Evolutionary conservation across 2,797 vertebrate genomes (phyloP), one percentile per base, ranked within the genome.

Genomic region (Scyliorhinus canicula): DNA sequence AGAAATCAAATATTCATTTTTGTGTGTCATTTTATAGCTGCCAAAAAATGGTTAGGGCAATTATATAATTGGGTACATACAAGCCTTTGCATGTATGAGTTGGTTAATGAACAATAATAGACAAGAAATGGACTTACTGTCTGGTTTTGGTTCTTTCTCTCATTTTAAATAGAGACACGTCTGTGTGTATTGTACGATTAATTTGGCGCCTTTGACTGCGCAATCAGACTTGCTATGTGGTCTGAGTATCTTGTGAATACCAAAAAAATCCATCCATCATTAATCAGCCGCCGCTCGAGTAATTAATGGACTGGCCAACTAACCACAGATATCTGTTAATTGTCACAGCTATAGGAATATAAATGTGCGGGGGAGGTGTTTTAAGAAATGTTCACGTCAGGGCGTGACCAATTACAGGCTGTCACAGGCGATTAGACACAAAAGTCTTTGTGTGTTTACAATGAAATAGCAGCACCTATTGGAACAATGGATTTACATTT

Each of bases 281-380:
- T 94, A 74, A 94, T 74, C 67, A 52, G 93, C 86, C 28, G 14
- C 31, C 65, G n/a, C 47, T 52, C 2, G 28, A 74, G 67, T 74
- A 94, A 94, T 94, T 94, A 71, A 69, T 94, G 50, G 31, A 94
- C 67, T 74, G 47, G 67, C 93, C 44, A 74, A 74, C 26, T 74
- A 94, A 52, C 69, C 93, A 94, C 47, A 94, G 67, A 94, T 94
- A 94, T 50, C 67, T 35, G 93, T 94, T 94, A 94, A 94, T 94
- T 94, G 93, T 52, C 67, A 74, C 67, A 94, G 47, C 93, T 74
- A 74, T 14, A 55, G 93, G 93, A 94, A 74, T 94, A 74, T 74
- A 94, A 94, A 55, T n/a, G 44, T 55, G 67, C 26, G 50, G 67
- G 44, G 67, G 93, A 71, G 93, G 93, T 16, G 67, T 94, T 94